phyloP scores from a whole-genome alignment of 37 sponge, comb jelly and placozoan genomes.

The Bolinopsis microptera region DNA sequence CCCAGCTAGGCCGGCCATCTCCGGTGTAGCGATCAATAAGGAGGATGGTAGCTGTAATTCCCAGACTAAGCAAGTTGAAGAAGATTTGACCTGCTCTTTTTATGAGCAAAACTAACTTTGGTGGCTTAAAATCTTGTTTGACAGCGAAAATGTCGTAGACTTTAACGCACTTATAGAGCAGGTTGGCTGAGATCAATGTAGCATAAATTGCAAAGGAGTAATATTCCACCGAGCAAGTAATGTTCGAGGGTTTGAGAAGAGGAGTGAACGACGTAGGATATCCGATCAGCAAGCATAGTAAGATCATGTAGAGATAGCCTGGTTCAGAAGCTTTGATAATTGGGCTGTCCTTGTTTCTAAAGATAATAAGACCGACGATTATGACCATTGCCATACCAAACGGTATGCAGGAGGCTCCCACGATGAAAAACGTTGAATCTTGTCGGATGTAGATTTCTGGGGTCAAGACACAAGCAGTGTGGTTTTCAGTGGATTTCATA shows the following conservation, averaged over 20 bases:
- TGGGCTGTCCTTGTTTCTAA: not conserved
- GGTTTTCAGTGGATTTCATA: not conserved
- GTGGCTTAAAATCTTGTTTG: not conserved
- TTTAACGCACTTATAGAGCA: slow-evolving; percentile 1
- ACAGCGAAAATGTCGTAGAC: not conserved
- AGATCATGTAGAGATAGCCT: slow-evolving; percentile 28
- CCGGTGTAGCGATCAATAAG: not conserved
- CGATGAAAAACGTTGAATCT: not conserved
- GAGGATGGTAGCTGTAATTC: not conserved
- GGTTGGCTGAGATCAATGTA: not conserved
- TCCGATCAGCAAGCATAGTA: not conserved
- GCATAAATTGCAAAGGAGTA: not conserved
- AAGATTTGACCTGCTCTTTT: not conserved
- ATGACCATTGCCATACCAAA: not conserved
- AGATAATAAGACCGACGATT: not conserved
- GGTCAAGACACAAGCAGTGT: not conserved
- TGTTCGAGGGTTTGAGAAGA: not conserved
- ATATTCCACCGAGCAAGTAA: not conserved
- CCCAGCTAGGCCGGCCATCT: not conserved
- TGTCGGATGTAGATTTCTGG: not conserved
- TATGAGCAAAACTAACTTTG: not conserved
- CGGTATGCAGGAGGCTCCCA: not conserved
- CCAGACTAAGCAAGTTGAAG: not conserved
- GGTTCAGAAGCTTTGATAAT: not conserved
- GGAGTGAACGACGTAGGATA: not conserved